Evolutionary conservation across 2,888 invertebrate species (phyloP), one percentile per base, ranked within the genome.

Genomic region (Oligia fasciuncula): DNA sequence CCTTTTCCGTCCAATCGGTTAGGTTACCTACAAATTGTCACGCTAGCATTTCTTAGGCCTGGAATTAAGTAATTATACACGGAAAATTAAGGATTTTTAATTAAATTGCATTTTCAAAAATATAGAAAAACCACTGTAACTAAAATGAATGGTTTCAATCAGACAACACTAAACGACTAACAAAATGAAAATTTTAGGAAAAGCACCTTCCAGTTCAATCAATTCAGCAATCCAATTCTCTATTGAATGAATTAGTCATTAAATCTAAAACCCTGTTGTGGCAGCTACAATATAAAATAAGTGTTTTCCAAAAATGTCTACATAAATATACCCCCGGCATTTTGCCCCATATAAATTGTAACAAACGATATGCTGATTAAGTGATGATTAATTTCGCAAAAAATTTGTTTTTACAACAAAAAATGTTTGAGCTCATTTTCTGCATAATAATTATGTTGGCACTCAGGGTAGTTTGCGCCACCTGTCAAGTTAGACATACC

Each of bases 371-470:
- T 77, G 62, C 79, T 66, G 72, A 82, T 82, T 49, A 69, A 63
- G 63, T 70, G 70, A 76, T 77, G 81, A 83, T 85, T 73, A 81
- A 83, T 83, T 81, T 76, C 29, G 69, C 81, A 85, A 81, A 73
- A 71, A 76, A 76, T 1, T 29, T 29, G 13, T 29, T 60, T 71
- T 80, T 63, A 57, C 19, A 49, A 71, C 29, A 72, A 85, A 79
- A 29, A 68, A 46, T 23, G 40, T 85, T 35, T 23, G 51, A 72
- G 46, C 46, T 60, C 46, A 72, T 77, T 77, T 82, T 73, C 66
- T 77, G 66, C 77, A 77, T 73, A 81, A 65, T 66, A 76, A 81
- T 73, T 81, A 77, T 81, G 66, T 73, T 43, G 54, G 80, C 69
- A 73, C 68, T 60, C 49, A 35, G 62, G 67, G 57, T 73, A 72